These are phyloP conservation scores for Drosophila nigricruria DNA, from an alignment of 2,888 invertebrate genomes.

Conservation along the genomic window DNA sequence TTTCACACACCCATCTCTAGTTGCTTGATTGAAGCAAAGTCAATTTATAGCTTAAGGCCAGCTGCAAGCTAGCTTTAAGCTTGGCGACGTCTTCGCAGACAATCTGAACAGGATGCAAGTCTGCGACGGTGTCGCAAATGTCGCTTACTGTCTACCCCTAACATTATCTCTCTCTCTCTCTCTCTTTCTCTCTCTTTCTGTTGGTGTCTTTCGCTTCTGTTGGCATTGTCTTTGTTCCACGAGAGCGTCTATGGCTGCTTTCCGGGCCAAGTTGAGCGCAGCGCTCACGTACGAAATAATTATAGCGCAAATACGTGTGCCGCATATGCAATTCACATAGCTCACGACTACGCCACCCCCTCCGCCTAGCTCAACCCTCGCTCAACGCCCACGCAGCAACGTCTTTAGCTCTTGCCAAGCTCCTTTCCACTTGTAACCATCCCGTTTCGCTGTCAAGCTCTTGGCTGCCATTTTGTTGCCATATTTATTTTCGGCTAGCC, in stretches of 20 bases:
- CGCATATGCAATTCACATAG: constrained; percentile 65
- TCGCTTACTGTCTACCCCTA: constrained; percentile 7
- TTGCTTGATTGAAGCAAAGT: constrained; percentile 20
- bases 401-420: constrained; percentile 22
- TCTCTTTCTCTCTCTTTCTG: neutral
- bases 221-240: constrained; percentile 45
- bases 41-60: constrained; percentile 47
- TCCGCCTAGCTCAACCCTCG: neutral
- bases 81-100: constrained; percentile 27
- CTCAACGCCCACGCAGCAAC: constrained; percentile 19
- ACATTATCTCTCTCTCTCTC: neutral
- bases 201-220: constrained; percentile 5
- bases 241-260: constrained; percentile 32
- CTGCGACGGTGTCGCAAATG: constrained; percentile 19
- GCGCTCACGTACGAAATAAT: constrained; percentile 80
- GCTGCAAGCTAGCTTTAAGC: constrained; percentile 46
- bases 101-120: constrained; percentile 22
- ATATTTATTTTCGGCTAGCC: constrained; percentile 66
- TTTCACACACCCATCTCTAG: constrained; percentile 5
- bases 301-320: constrained; percentile 80
- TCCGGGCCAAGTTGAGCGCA: constrained; percentile 51
- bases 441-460: constrained; percentile 3
- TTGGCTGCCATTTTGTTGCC: constrained; percentile 51
- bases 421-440: constrained; percentile 1
- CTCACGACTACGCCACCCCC: constrained; percentile 16